phyloP scores from a whole-genome alignment of 2,888 invertebrate species.

The Drosophila sordidapex region DNA sequence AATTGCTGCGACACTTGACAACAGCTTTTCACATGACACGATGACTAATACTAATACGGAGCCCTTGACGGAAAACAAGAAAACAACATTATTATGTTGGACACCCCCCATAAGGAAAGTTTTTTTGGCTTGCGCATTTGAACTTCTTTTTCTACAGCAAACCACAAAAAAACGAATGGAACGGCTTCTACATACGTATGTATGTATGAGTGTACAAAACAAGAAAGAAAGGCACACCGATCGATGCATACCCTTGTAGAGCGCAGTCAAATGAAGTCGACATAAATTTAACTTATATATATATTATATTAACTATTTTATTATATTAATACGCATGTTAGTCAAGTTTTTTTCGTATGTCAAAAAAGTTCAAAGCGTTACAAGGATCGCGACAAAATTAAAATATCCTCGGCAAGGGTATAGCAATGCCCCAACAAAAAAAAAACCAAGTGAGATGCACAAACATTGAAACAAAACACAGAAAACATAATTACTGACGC shows the following conservation, averaged over 20 bases:
- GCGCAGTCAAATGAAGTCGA: not conserved
- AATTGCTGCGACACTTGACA: conserved; percentile 58
- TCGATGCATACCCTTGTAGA: not conserved
- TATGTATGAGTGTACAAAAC: not conserved
- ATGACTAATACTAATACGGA: conserved; percentile 49
- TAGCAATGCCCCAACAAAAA: conserved; percentile 36
- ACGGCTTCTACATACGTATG: conserved; percentile 23
- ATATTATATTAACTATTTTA: not conserved
- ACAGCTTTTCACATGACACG: conserved; percentile 29
- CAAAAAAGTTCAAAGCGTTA: not conserved
- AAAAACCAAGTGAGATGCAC: conserved; percentile 42
- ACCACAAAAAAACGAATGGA: conserved; percentile 17
- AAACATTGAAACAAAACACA: conserved; percentile 47
- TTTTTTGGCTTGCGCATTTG: conserved; percentile 14
- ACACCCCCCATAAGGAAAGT: conserved; percentile 12
- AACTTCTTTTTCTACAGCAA: conserved; percentile 20
- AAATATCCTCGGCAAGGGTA: not conserved
- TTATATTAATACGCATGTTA: not conserved
- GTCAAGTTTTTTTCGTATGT: not conserved
- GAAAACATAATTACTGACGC: conserved; percentile 55
- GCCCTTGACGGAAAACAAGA: conserved; percentile 13
- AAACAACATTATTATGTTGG: conserved; percentile 10
- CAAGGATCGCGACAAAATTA: not conserved
- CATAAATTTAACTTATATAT: not conserved
- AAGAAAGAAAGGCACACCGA: not conserved